Evolutionary conservation across 2,797 vertebrate species (phyloP).

Genomic region (Alcedo quadribrachys): DNA sequence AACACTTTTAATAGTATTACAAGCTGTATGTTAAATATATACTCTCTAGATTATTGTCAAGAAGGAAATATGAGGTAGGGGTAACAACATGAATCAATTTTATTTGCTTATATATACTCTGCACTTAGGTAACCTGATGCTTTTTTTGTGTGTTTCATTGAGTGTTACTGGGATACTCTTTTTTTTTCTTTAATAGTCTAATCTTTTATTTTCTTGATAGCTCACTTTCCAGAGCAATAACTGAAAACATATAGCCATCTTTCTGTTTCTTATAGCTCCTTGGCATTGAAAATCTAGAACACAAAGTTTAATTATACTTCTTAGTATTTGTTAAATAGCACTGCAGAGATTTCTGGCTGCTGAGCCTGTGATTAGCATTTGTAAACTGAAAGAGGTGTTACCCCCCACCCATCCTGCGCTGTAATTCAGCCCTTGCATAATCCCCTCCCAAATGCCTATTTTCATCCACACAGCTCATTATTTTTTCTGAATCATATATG

Average conservation of each 20-base stretch:
- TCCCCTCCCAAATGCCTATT: constrained; percentile 70
- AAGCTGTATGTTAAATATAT: constrained; percentile 16
- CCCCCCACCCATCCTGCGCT: constrained; percentile 47
- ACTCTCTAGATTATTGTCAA: neutral
- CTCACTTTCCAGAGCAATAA: neutral
- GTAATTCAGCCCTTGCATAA: constrained; percentile 63
- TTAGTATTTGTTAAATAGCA: constrained; percentile 24
- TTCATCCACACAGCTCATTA: constrained; percentile 66
- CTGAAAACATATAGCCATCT: neutral
- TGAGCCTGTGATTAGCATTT: constrained; percentile 46
- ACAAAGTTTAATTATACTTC: constrained; percentile 25
- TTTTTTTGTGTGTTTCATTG: neutral
- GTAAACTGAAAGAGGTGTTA: constrained; percentile 27
- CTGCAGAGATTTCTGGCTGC: constrained; percentile 28
- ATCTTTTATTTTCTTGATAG: neutral
- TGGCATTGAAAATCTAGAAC: constrained; percentile 26
- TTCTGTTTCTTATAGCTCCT: neutral
- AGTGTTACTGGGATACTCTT: neutral
- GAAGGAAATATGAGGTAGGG: neutral
- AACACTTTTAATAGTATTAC: neutral
- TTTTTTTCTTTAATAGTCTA: neutral
- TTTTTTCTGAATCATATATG: constrained; percentile 71
- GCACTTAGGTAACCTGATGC: neutral
- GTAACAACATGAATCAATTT: neutral
- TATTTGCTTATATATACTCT: neutral